These are phyloP conservation scores for Neopipo cinnamomea DNA, from an alignment of 2,113 vertebrate species.

Conservation along the genomic window DNA sequence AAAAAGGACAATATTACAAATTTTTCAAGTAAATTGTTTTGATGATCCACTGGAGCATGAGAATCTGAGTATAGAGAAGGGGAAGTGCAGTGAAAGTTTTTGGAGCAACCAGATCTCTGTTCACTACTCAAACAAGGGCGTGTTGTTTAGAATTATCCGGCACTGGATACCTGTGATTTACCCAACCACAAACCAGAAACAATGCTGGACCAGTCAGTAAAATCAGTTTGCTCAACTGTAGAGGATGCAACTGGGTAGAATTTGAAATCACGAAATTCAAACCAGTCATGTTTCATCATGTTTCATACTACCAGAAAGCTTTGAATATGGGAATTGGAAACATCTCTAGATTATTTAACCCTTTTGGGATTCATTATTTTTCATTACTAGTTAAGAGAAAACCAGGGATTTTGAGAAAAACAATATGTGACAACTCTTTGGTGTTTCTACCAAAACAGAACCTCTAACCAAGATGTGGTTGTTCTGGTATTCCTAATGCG, in stretches of 20 bases:
- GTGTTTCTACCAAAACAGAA: neutral
- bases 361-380: neutral
- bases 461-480: neutral
- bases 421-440: neutral
- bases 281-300: neutral
- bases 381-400: neutral
- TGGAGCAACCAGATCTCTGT: neutral
- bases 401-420: neutral
- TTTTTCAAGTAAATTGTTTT: neutral
- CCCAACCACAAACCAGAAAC: neutral
- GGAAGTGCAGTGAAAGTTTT: neutral
- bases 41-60: neutral
- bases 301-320: neutral
- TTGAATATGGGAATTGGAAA: neutral
- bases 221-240: neutral
- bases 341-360: neutral
- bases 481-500: neutral
- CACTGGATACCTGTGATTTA: neutral
- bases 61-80: neutral
- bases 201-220: neutral
- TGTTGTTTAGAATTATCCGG: neutral
- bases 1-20: neutral
- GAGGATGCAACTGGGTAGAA: neutral
- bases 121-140: neutral
- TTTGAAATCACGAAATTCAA: neutral